Evolutionary conservation across 2,888 invertebrate genomes (phyloP).

Genomic region (Dicyrtomina minuta): DNA sequence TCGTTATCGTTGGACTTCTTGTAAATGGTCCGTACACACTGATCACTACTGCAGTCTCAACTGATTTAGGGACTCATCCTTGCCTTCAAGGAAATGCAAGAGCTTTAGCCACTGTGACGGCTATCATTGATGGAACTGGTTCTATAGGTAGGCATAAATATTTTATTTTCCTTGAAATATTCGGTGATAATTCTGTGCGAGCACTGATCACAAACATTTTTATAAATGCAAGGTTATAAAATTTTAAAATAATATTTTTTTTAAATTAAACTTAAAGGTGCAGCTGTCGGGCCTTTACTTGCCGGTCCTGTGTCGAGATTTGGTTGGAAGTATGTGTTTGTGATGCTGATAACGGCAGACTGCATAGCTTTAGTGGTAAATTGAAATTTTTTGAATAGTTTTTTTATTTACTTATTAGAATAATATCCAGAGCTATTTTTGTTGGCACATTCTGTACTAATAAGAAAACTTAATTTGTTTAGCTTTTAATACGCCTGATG

Average conservation of each 20-base stretch:
- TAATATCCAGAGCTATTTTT: no score
- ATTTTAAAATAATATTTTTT: neutral
- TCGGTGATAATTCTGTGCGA: no score
- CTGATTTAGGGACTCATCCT: slow-evolving; percentile 87
- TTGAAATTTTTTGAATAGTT: no score
- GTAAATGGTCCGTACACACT: slow-evolving; percentile 96
- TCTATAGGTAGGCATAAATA: slow-evolving; percentile 72
- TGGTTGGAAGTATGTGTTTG: slow-evolving; percentile 85
- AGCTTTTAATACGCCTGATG: slow-evolving; percentile 59
- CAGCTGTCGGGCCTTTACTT: slow-evolving; percentile 87
- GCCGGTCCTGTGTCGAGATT: slow-evolving; percentile 75
- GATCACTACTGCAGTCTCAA: slow-evolving; percentile 94
- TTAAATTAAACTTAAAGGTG: slow-evolving; percentile 65
- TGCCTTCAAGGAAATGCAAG: slow-evolving; percentile 79
- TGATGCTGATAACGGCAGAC: slow-evolving; percentile 84
- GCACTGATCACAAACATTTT: no score
- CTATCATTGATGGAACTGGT: slow-evolving; percentile 96
- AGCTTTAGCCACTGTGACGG: slow-evolving; percentile 94
- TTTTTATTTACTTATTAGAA: slow-evolving; percentile 12
- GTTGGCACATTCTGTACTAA: no score
- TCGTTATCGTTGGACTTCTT: slow-evolving; percentile 74
- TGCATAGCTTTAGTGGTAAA: slow-evolving; percentile 71
- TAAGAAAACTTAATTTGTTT: slow-evolving; percentile 42
- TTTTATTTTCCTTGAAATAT: no score
- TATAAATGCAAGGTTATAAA: no score